Conservation (phyloP, 2,113 vertebrate species). For the Gnathonemus longibarbis region DNA sequence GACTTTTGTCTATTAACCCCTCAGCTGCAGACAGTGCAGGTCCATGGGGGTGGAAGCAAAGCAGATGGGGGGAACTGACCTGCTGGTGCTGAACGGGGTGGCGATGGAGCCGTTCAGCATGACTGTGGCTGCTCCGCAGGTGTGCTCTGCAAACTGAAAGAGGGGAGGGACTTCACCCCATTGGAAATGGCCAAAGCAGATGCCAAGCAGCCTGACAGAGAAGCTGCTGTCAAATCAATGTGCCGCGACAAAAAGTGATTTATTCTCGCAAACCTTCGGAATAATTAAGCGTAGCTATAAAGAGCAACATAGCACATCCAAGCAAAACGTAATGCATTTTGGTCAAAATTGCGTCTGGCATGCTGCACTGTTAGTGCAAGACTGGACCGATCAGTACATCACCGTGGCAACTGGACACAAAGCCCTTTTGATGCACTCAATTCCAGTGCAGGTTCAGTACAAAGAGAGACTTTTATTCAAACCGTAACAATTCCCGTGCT, state of each 20-base stretch:
- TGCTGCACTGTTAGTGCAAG: constrained; percentile 24
- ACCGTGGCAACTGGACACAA: constrained; percentile 50
- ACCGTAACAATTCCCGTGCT: not conserved
- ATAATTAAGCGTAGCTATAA: not conserved
- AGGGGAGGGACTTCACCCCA: not conserved
- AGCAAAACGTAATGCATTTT: not conserved
- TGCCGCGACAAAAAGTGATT: not conserved
- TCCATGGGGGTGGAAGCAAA: not conserved
- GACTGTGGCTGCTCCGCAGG: constrained; percentile 67
- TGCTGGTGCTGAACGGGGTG: constrained; percentile 54
- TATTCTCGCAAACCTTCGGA: not conserved
- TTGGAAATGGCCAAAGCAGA: not conserved
- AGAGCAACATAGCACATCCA: not conserved
- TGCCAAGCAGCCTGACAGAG: not conserved
- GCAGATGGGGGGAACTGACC: constrained; percentile 49
- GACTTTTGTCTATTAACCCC: not conserved
- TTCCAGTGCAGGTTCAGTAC: not conserved
- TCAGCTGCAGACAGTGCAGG: not conserved
- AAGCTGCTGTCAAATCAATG: not conserved
- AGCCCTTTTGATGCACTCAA: constrained; percentile 42
- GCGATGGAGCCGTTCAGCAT: constrained; percentile 71
- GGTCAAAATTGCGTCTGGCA: not conserved
- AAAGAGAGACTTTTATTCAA: not conserved
- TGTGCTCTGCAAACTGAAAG: constrained; percentile 71
- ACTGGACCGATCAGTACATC: constrained; percentile 26